A percentile compares a stretch with the other conserved stretches of the same genome.
These are phyloP conservation scores for Ctenopoma kingsleyae DNA, from an alignment of 2,797 vertebrate species.

Conservation along the genomic window DNA sequence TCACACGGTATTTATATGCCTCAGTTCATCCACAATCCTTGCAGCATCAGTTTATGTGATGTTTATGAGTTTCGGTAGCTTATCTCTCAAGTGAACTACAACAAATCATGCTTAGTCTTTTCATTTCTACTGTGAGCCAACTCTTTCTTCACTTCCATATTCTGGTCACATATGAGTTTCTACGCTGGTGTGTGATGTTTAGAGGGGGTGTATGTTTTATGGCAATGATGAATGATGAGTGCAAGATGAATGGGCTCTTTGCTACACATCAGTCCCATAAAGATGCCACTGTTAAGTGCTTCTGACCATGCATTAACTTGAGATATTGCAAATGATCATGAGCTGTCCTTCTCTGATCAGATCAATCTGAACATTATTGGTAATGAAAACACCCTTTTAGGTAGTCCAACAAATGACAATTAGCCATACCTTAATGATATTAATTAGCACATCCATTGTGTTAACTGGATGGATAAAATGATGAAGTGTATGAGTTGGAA, in stretches of 20 bases:
- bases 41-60: slow-evolving; percentile 5
- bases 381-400: background rate
- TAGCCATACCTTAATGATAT: no score
- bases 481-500: background rate
- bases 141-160: slow-evolving; percentile 1
- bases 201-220: slow-evolving; percentile 21
- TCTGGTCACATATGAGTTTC: slow-evolving; percentile 23
- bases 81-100: slow-evolving; percentile 16
- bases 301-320: slow-evolving; percentile 5
- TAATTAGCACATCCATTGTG: background rate
- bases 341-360: background rate
- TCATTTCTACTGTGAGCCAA: slow-evolving; percentile 4
- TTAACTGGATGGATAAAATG: background rate
- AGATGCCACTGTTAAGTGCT: background rate
- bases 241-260: slow-evolving; percentile 49
- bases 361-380: background rate
- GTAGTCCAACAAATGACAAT: background rate
- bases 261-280: slow-evolving; percentile 16
- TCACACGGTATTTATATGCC: background rate
- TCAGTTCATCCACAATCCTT: background rate
- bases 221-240: slow-evolving; percentile 1
- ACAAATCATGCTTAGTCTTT: slow-evolving; percentile 1
- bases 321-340: slow-evolving; percentile 14
- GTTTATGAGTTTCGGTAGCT: background rate
- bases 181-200: background rate